phyloP scores from a whole-genome alignment of 1,140 invertebrate species.

The Oncopodura yosiiana region DNA sequence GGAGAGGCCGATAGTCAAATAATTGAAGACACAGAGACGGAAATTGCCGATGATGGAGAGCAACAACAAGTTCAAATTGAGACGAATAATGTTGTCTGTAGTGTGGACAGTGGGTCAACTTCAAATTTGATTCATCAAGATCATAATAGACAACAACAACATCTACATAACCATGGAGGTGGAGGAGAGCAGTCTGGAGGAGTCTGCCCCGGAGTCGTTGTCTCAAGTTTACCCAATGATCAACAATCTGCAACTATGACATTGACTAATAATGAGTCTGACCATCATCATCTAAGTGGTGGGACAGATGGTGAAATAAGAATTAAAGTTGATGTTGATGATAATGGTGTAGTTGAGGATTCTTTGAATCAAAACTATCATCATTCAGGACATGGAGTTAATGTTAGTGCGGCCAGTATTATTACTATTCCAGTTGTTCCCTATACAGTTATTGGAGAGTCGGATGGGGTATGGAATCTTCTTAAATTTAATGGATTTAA shows the following conservation, averaged over 20 bases:
- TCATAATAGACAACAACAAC: neutral
- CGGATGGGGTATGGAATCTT: constrained; percentile 15
- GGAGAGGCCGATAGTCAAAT: constrained; percentile 26
- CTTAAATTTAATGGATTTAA: neutral
- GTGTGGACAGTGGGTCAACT: constrained; percentile 12
- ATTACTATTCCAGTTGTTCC: constrained; percentile 32
- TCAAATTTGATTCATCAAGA: neutral
- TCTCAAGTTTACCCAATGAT: neutral
- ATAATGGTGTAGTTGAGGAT: constrained; percentile 3
- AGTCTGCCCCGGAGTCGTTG: constrained; percentile 3
- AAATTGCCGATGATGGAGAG: constrained; percentile 23
- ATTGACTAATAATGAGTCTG: constrained; percentile 6
- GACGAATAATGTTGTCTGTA: too few relatives aligned
- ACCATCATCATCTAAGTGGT: neutral
- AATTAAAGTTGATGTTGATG: constrained; percentile 18
- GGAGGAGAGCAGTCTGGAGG: neutral
- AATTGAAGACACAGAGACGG: constrained; percentile 21
- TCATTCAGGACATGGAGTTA: constrained; percentile 13
- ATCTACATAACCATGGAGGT: neutral
- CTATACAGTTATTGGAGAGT: constrained; percentile 31
- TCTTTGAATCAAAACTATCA: constrained; percentile 6
- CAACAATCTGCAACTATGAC: neutral
- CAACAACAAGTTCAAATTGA: constrained; percentile 20
- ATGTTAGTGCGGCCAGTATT: constrained; percentile 24
- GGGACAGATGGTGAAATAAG: constrained; percentile 9